Evolutionary conservation across 1,140 invertebrate species (phyloP).

Genomic region (Agrypnia vestita): DNA sequence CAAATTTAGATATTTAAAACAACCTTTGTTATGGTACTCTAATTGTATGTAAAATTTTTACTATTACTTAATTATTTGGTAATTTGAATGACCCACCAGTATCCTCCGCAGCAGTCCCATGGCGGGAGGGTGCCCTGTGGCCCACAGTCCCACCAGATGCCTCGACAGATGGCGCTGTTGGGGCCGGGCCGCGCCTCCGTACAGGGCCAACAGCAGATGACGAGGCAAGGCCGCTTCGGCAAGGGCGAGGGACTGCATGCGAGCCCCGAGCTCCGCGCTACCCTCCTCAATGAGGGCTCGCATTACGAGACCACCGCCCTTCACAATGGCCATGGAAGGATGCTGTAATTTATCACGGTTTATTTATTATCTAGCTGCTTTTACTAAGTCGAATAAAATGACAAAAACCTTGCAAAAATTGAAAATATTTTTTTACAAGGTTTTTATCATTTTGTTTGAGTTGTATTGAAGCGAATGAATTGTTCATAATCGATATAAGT

Average conservation of each 20-base stretch:
- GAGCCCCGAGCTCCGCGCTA: constrained; percentile 88
- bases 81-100: constrained; percentile 76
- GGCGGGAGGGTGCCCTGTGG: constrained; percentile 94
- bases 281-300: constrained; percentile 98
- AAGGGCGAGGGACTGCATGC: constrained; percentile 96
- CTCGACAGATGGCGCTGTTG: constrained; percentile 92
- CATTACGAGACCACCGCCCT: constrained; percentile 97
- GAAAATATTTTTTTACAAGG: too few species aligned
- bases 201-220: constrained; percentile 94
- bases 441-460: too few species aligned
- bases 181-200: constrained; percentile 68
- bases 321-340: constrained; percentile 97
- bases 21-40: too few species aligned
- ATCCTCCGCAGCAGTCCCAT: constrained; percentile 91
- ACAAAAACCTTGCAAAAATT: too few species aligned
- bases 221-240: constrained; percentile 97
- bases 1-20: too few species aligned
- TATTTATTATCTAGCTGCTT: too few species aligned
- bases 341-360: constrained; percentile 75
- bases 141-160: constrained; percentile 98
- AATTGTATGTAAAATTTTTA: too few species aligned
- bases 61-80: too few species aligned
- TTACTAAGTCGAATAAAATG: too few species aligned
- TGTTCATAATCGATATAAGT: too few species aligned
- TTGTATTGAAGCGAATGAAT: too few species aligned